A percentile compares a stretch with the other conserved stretches of the same genome.
Evolutionary conservation across 2,113 vertebrate genomes (phyloP).

Genomic region (Periophthalmus modestus): DNA sequence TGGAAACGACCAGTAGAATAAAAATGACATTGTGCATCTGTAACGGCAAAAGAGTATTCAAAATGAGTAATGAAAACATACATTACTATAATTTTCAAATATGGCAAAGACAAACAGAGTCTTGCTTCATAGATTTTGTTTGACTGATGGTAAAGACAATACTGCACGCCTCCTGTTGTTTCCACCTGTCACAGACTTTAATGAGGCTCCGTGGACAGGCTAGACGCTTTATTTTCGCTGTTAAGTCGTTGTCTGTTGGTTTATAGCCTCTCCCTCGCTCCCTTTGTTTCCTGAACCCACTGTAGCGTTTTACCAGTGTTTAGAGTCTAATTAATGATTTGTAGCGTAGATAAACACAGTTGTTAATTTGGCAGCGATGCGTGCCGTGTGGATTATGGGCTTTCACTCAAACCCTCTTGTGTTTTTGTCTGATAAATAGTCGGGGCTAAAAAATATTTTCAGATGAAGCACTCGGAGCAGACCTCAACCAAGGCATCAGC

Average conservation of each 20-base stretch:
- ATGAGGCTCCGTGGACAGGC: conserved; percentile 43
- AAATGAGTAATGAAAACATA: not conserved
- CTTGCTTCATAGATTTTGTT: not conserved
- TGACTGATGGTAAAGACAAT: not conserved
- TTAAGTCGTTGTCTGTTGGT: conserved; percentile 35
- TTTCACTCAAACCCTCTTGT: conserved; percentile 12
- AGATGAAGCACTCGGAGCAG: not conserved
- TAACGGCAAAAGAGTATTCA: too few species aligned
- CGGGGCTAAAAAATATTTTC: not conserved
- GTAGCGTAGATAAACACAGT: conserved; percentile 40
- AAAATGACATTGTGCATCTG: too few species aligned
- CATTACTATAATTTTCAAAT: not conserved
- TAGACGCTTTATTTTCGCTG: conserved; percentile 19
- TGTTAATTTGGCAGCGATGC: conserved; percentile 33
- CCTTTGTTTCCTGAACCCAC: conserved; percentile 13
- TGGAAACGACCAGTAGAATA: too few species aligned
- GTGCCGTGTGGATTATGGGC: conserved; percentile 32
- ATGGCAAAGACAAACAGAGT: not conserved
- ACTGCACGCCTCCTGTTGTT: not conserved
- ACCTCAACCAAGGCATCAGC: not conserved
- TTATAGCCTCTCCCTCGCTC: conserved; percentile 19
- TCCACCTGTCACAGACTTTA: conserved; percentile 51
- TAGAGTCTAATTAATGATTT: conserved; percentile 47
- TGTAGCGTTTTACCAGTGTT: conserved; percentile 8
- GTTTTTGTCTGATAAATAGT: conserved; percentile 13